Conservation (phyloP, 2,113 vertebrate genomes). For the Theristicus caerulescens region DNA sequence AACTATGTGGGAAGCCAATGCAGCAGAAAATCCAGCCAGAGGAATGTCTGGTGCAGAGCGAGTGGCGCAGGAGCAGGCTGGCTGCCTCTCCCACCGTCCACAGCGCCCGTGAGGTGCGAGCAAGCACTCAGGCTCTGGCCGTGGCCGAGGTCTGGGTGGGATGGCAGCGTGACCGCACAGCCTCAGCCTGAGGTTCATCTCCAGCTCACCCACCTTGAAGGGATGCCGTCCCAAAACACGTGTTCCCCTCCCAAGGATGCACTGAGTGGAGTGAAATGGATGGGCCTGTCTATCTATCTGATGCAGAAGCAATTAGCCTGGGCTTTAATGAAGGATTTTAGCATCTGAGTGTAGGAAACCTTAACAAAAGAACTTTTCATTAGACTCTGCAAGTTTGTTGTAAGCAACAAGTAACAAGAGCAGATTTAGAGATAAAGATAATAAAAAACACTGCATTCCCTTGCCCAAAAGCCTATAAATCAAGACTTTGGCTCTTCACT, state of each 20-base stretch:
- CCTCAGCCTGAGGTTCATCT: neutral
- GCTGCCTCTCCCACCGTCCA: neutral
- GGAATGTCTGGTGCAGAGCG: constrained; percentile 38
- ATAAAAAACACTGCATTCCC: constrained; percentile 44
- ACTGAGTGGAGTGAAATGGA: neutral
- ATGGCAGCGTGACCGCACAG: fast-evolving
- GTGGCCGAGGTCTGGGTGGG: neutral
- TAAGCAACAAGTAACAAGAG: constrained; percentile 42
- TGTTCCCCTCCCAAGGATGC: neutral
- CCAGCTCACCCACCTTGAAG: neutral
- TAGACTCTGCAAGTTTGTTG: constrained; percentile 15
- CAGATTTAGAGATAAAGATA: constrained; percentile 56
- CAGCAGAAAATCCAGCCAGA: constrained; percentile 55
- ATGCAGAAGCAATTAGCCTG: neutral
- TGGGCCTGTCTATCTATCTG: neutral
- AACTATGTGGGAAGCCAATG: constrained; percentile 61
- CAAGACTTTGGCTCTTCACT: constrained; percentile 45
- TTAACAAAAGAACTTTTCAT: constrained; percentile 24
- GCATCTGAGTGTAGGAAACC: neutral
- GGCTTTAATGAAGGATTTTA: constrained; percentile 8
- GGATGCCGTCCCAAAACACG: fast-evolving
- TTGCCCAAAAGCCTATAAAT: constrained; percentile 58
- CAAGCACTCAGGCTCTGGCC: fast-evolving
- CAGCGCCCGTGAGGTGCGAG: fast-evolving
- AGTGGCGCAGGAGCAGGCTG: neutral